These are phyloP conservation scores for Anarrhichthys ocellatus DNA, from an alignment of 2,113 vertebrate species.

Conservation along the genomic window DNA sequence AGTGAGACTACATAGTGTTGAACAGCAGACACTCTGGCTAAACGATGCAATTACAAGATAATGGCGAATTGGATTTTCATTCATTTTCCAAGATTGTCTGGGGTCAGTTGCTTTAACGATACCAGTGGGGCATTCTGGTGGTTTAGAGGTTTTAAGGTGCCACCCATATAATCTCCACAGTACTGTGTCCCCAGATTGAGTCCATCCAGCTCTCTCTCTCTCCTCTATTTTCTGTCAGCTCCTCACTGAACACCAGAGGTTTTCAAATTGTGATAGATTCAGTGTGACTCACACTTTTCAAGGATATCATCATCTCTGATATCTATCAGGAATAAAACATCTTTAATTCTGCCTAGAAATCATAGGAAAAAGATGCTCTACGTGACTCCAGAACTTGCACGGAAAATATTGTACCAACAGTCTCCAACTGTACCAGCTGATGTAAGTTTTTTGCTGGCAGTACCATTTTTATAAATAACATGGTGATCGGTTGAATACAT, in stretches of 20 bases:
- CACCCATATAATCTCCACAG: background rate
- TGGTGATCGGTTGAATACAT: background rate
- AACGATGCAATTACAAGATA: constrained; percentile 5
- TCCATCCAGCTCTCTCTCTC: background rate
- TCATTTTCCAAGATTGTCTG: background rate
- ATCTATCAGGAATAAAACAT: background rate
- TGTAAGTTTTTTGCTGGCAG: background rate
- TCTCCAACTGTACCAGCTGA: background rate
- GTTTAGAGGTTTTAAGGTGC: background rate
- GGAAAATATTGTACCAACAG: background rate
- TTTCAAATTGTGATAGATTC: background rate
- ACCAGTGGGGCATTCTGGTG: background rate
- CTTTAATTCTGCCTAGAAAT: background rate
- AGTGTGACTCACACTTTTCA: background rate
- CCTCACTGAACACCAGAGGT: background rate
- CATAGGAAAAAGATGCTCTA: background rate
- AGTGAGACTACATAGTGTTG: background rate
- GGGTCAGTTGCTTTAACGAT: constrained; percentile 18
- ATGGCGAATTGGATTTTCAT: constrained; percentile 22
- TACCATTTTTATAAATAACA: background rate
- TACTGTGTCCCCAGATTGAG: background rate
- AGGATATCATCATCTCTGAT: background rate
- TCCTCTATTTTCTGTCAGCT: background rate
- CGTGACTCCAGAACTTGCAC: background rate
- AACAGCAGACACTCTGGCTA: background rate